Evolutionary conservation across 2,797 vertebrate species (phyloP).

Genomic region (Hafferia zeledoni): DNA sequence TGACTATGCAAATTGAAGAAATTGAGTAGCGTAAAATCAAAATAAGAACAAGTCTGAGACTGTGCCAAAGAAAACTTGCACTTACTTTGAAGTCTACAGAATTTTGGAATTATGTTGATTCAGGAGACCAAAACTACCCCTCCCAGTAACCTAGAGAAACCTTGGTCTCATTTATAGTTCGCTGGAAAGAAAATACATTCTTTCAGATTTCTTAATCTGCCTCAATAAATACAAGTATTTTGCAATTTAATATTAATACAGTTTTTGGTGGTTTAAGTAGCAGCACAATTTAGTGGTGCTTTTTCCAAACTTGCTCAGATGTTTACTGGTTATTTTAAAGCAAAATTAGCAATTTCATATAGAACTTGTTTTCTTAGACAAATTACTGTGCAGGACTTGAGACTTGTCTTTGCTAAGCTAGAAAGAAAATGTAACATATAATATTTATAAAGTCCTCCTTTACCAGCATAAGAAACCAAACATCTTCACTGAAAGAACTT

Average conservation of each 20-base stretch:
- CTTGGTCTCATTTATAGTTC: conserved; percentile 2
- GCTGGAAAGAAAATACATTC: conserved; percentile 35
- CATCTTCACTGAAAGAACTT: neutral
- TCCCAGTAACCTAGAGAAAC: conserved; percentile 38
- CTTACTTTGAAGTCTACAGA: conserved; percentile 28
- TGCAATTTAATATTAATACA: neutral
- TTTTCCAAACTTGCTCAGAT: neutral
- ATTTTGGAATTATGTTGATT: conserved; percentile 46
- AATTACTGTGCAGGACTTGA: neutral
- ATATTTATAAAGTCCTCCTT: neutral
- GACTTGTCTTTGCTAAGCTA: neutral
- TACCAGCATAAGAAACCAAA: neutral
- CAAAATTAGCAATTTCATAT: neutral
- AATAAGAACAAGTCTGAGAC: conserved; percentile 29
- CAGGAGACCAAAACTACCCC: conserved; percentile 33
- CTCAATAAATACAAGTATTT: neutral
- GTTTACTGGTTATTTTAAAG: neutral
- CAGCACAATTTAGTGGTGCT: neutral
- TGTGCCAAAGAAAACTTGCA: conserved; percentile 27
- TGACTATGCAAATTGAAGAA: conserved; percentile 48
- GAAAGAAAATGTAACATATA: neutral
- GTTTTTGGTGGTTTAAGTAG: neutral
- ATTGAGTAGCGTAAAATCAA: conserved; percentile 6
- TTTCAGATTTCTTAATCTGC: conserved; percentile 27
- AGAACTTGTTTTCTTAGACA: neutral